Base-by-base conservation (phyloP, 2,113 vertebrate species). In the Platycercus adscitus region DNA sequence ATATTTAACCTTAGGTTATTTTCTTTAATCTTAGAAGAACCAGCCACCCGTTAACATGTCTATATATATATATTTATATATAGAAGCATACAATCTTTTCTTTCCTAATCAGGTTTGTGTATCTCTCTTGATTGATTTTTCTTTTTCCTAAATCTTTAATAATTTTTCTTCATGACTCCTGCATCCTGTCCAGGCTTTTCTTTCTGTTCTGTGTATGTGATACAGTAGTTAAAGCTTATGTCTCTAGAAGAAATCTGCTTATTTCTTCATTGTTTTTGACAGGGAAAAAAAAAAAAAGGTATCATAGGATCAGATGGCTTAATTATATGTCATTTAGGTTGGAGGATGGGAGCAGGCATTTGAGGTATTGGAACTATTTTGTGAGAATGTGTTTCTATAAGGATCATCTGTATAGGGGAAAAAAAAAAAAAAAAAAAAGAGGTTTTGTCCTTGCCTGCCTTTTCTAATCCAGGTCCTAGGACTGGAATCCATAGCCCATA, bases 1-100 rank as follows among this genome's bases (percentile, higher is more conserved):
- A 92, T 90, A 93, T 94, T 89, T 96, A 87, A 97, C 93, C 96
- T 96, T 60, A 25, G 92, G 97, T 91, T 96, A 96, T 98, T 98
- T 96, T 95, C 93, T 96, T 92, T 97, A 89, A 96, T 98, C 93
- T 96, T 82, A 66, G 43, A 72, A 94, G 93, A 98, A 89, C 61
- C 88, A 88, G 96, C 77, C 95, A 94, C 92, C 86, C 70, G 41
- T 91, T 96, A 95, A 86, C 55, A 23, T 91, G 66, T 47, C 50
- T 83, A 50, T 95, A 90, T 96, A 73, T 93, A 88, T 88, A 60
- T 95, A 86, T 88, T 81, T 95, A 63, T 92, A 88, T 88, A 93
- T 70, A 75, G 44, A 26, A 92, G 68, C 60, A 64, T 92, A 86
- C 60, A 95, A 90, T 88, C 82, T 96, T 97, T 96, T 94, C 89